Evolutionary conservation across 2,797 vertebrate species (phyloP).

Genomic region (Calcarius lapponicus): DNA sequence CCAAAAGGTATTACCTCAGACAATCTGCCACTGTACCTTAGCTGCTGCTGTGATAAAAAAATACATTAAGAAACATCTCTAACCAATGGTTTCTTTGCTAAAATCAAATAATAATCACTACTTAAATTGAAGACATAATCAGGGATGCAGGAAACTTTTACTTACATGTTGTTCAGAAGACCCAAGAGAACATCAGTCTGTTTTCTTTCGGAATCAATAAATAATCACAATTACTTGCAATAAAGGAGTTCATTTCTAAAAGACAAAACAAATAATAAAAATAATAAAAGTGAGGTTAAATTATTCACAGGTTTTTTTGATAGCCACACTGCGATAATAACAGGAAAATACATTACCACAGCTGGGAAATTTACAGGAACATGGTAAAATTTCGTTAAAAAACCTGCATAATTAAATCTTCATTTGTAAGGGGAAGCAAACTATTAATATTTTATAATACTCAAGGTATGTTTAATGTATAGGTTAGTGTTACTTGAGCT

Average conservation of each 20-base stretch:
- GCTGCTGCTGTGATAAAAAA: neutral
- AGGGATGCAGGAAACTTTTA: neutral
- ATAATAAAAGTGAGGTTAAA: neutral
- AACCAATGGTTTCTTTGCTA: neutral
- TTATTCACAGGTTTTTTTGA: neutral
- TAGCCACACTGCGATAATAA: neutral
- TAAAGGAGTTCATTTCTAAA: constrained; percentile 70
- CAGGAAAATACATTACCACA: neutral
- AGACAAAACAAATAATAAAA: neutral
- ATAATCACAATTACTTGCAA: neutral
- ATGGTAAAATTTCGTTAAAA: neutral
- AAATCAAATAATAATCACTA: neutral
- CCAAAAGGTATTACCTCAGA: neutral
- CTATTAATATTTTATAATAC: neutral
- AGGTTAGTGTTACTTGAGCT: neutral
- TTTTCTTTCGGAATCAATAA: neutral
- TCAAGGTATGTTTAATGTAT: neutral
- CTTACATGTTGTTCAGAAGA: constrained; percentile 61
- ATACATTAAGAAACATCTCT: neutral
- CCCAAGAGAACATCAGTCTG: neutral
- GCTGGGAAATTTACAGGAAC: neutral
- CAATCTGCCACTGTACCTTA: neutral
- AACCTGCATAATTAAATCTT: neutral
- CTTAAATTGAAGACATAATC: neutral
- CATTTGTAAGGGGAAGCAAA: neutral